These are phyloP conservation scores for Watsonalla cultraria DNA, from an alignment of 2,888 invertebrate genomes.

Conservation along the genomic window DNA sequence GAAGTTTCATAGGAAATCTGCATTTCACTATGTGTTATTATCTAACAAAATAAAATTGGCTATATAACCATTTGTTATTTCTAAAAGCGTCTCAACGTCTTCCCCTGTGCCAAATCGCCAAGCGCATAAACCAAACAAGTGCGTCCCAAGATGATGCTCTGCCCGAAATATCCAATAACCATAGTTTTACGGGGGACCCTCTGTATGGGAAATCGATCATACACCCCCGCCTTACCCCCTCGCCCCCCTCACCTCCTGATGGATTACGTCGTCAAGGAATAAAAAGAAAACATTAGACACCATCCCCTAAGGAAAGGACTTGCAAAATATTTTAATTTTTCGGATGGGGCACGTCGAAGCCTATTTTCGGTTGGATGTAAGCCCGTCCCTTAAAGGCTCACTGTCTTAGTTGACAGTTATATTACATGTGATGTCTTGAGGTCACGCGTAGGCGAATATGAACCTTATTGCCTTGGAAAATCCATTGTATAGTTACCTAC, in stretches of 20 bases:
- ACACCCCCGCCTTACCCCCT: slow-evolving; percentile 18
- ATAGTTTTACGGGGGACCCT: slow-evolving; percentile 66
- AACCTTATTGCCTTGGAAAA: not conserved
- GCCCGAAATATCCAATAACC: slow-evolving; percentile 69
- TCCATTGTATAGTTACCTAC: not conserved
- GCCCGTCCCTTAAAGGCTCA: slow-evolving; percentile 20
- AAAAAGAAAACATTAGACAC: slow-evolving; percentile 73
- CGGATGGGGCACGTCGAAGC: slow-evolving; percentile 51
- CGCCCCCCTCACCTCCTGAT: slow-evolving; percentile 48
- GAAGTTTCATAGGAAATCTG: too few species aligned
- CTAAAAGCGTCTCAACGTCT: slow-evolving; percentile 21
- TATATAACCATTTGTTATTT: not conserved
- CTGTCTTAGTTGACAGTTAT: slow-evolving; percentile 7
- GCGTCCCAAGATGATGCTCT: slow-evolving; percentile 49
- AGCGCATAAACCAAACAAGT: slow-evolving; percentile 50
- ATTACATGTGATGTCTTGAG: slow-evolving; percentile 6
- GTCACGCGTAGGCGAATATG: too few species aligned
- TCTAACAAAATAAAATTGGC: too few species aligned
- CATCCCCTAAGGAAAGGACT: slow-evolving; percentile 49
- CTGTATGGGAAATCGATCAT: slow-evolving; percentile 63
- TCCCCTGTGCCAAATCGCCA: slow-evolving; percentile 27
- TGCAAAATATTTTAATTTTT: slow-evolving; percentile 51
- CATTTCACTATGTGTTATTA: too few species aligned
- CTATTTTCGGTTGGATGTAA: slow-evolving; percentile 50
- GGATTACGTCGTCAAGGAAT: slow-evolving; percentile 69